Evolutionary conservation across 2,888 invertebrate species (phyloP).

Genomic region (Omphaloscelis lunosa): DNA sequence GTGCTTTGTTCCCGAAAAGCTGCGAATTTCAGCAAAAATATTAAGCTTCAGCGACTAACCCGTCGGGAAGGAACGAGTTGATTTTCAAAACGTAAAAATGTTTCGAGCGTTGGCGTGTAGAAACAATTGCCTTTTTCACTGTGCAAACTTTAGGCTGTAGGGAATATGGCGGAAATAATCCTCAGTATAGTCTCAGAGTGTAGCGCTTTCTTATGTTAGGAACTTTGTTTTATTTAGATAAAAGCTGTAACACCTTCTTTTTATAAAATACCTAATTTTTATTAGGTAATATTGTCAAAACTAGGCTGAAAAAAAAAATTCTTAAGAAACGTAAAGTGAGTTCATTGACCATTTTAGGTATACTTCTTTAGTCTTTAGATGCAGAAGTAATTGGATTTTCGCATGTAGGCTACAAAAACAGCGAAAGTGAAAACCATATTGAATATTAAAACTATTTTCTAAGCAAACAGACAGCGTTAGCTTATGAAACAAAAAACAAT

Average conservation of each 20-base stretch:
- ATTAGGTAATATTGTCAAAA: not conserved
- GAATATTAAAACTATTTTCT: slow-evolving; percentile 41
- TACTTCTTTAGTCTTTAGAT: slow-evolving; percentile 4
- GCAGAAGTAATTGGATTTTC: slow-evolving; percentile 3
- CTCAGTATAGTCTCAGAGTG: slow-evolving; percentile 64
- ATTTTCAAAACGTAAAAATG: slow-evolving; percentile 66
- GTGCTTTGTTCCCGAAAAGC: slow-evolving; percentile 71
- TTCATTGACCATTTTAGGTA: slow-evolving; percentile 16
- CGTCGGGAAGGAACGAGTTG: slow-evolving; percentile 62
- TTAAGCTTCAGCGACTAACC: slow-evolving; percentile 71
- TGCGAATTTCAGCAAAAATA: slow-evolving; percentile 72
- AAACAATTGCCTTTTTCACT: slow-evolving; percentile 63
- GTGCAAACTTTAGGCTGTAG: slow-evolving; percentile 55
- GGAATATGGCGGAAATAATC: slow-evolving; percentile 65
- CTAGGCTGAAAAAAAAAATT: not conserved
- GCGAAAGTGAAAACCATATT: slow-evolving; percentile 2
- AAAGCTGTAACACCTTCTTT: slow-evolving; percentile 2
- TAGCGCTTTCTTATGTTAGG: slow-evolving; percentile 22
- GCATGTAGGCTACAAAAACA: slow-evolving; percentile 2
- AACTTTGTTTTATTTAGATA: slow-evolving; percentile 37
- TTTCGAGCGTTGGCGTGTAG: slow-evolving; percentile 56
- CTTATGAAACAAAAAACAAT: slow-evolving; percentile 58
- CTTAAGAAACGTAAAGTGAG: not conserved
- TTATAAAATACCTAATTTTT: not conserved
- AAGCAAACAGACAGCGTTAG: slow-evolving; percentile 26